Evolutionary conservation across 2,888 invertebrate genomes (phyloP).

Genomic region (Napeogenes inachia): DNA sequence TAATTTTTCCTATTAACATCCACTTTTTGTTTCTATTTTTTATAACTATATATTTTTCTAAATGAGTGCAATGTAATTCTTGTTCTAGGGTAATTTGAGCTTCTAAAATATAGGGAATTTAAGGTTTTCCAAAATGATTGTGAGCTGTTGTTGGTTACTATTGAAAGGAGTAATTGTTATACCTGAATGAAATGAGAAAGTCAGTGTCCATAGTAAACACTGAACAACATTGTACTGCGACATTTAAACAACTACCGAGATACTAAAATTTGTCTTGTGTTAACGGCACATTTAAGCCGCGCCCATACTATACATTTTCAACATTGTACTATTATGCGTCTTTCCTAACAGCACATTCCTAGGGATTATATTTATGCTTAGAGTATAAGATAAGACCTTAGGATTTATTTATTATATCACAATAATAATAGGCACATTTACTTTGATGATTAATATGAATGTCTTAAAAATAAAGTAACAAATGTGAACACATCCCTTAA

Average conservation of each 20-base stretch:
- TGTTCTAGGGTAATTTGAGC: too few relatives aligned
- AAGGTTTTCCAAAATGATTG: too few relatives aligned
- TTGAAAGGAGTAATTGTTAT: neutral
- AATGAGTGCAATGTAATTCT: too few relatives aligned
- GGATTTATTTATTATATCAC: too few relatives aligned
- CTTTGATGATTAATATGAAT: neutral
- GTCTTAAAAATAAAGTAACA: neutral
- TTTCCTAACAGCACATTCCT: neutral
- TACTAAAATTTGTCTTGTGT: constrained; percentile 7
- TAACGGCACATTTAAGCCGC: constrained; percentile 7
- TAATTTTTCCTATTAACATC: too few relatives aligned
- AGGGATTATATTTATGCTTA: neutral
- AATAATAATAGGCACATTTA: too few relatives aligned
- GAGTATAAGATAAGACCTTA: neutral
- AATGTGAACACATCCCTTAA: constrained; percentile 17
- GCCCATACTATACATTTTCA: constrained; percentile 4
- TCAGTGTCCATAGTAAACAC: constrained; percentile 4
- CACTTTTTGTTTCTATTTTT: too few relatives aligned
- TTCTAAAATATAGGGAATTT: too few relatives aligned
- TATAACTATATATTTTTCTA: too few relatives aligned
- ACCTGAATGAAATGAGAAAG: constrained; percentile 2
- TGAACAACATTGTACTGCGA: constrained; percentile 5
- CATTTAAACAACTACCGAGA: constrained; percentile 6
- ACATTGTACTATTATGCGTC: neutral
- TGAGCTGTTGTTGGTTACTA: too few relatives aligned